phyloP scores from a whole-genome alignment of 2,797 vertebrate species.

The Pteronotus mesoamericanus region DNA sequence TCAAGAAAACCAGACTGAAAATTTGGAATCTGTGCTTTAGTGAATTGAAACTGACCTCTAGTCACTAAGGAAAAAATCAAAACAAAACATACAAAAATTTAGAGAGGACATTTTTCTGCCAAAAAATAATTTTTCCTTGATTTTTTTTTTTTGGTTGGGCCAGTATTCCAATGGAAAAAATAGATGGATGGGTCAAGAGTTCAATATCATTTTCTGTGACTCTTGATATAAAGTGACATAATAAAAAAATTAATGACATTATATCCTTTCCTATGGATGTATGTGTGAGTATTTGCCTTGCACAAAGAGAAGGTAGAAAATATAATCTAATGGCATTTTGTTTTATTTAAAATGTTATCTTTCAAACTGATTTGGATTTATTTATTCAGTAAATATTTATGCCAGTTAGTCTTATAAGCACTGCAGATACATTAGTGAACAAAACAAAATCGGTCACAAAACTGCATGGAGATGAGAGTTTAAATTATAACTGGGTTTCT shows the following conservation, averaged over 20 bases:
- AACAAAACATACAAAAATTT: constrained; percentile 75
- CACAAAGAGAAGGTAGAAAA: background rate
- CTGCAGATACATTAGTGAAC: background rate
- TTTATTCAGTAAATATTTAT: constrained; percentile 15
- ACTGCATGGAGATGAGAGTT: background rate
- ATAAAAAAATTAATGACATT: constrained; percentile 30
- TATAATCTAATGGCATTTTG: background rate
- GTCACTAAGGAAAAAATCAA: constrained; percentile 77
- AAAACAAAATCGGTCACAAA: constrained; percentile 1
- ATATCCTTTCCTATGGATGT: background rate
- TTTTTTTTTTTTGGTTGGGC: constrained; percentile 49
- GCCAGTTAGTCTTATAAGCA: background rate
- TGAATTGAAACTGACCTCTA: constrained; percentile 58
- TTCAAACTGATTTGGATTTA: constrained; percentile 9
- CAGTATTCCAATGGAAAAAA: constrained; percentile 64
- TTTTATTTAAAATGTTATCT: constrained; percentile 17
- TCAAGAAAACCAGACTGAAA: constrained; percentile 71
- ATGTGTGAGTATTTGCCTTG: background rate
- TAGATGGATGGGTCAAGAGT: constrained; percentile 54
- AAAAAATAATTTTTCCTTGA: constrained; percentile 68
- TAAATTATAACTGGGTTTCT: constrained; percentile 17
- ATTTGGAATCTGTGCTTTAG: constrained; percentile 62
- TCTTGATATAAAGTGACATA: constrained; percentile 45
- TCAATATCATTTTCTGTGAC: constrained; percentile 63
- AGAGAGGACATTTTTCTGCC: constrained; percentile 60